Base-by-base conservation (phyloP, 2,888 invertebrate species). In the Agrochola circellaris region DNA sequence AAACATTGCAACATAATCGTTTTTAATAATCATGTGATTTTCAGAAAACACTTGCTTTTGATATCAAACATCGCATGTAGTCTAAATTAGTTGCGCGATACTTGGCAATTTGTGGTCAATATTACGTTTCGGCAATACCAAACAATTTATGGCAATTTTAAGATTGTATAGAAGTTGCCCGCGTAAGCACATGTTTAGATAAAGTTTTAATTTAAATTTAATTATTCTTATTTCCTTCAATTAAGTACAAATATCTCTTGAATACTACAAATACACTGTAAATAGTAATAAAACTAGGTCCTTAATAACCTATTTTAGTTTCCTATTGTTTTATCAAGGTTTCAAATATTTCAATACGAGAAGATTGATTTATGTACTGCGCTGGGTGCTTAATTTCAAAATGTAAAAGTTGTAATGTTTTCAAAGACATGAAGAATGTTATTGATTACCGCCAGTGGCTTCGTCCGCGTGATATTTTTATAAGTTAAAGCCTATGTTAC, bases 1-100 rank as follows among this genome's bases (percentile, higher is more conserved):
- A 86, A 87, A 88, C 66, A 72, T 74, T 70, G 71, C 75, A 82
- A 83, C 86, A 75, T 78, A 72, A 69, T 45, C 64, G 48, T 56
- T 79, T 81, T 78, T 73, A 61, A 79, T 38, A 73, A 58, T 66
- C 51, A 66, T 70, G 62, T 84, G 75, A 73, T 76, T 78, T 62
- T 77, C 73, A 72, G 48, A 77, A 61, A 56, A 62, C 48, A 51
- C 23, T 82, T 66, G 15, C 54, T 61, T 42, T 61, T 76, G 13
- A 42, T 73, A 42, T 38, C 64, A 73, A 42, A 42, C 45, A 56
- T 56, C 38, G 13, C 30, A 30, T 73, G 30, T 56, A 56, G 23
- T 48, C 30, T 48, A 42, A 58, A 48, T 26, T 61, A 17, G 38
- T 48, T 48, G 38, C 42, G 30, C 15, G 34, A 45, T 54, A 30